phyloP scores from a whole-genome alignment of 2,888 invertebrate species.

The Mesodorylaimus sp. region DNA sequence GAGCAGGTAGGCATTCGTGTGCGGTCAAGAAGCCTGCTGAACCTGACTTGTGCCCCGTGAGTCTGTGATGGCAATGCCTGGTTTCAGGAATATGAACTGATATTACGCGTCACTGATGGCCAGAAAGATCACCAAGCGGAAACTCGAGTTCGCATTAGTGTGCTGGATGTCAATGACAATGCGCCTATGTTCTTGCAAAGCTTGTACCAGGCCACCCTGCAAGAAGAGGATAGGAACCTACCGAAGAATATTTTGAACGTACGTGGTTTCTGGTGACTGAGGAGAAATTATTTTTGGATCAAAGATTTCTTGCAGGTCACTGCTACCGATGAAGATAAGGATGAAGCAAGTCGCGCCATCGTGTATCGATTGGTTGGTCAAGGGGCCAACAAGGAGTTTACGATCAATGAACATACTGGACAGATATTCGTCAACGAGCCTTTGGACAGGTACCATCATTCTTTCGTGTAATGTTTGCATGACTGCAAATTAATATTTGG shows the following conservation, averaged over 20 bases:
- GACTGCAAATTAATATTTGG: no score
- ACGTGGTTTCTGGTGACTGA: conserved; percentile 22
- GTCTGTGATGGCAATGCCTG: no score
- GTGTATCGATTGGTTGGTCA: conserved; percentile 27
- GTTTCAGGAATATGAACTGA: conserved; percentile 9
- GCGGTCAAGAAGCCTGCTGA: no score
- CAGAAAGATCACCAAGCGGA: conserved; percentile 6
- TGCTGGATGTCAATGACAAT: conserved; percentile 34
- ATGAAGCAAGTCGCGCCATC: conserved; percentile 19
- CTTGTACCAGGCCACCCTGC: conserved; percentile 19
- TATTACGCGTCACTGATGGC: conserved; percentile 10
- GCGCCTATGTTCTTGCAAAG: conserved; percentile 29
- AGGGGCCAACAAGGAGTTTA: conserved; percentile 35
- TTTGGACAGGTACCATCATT: no score
- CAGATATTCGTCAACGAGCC: conserved; percentile 45
- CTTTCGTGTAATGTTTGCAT: no score
- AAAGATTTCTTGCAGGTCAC: conserved; percentile 15
- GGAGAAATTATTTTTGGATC: conserved; percentile 15
- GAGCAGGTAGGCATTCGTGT: conserved; percentile 9
- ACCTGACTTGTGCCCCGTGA: no score
- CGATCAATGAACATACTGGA: conserved; percentile 32
- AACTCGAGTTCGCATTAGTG: conserved; percentile 19
- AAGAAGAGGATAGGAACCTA: conserved; percentile 22
- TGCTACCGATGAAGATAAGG: conserved; percentile 13
- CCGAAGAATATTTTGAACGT: conserved; percentile 23